A percentile compares a stretch with the other conserved stretches of the same genome.
These are phyloP conservation scores for Dromiciops gliroides DNA, from an alignment of 2,113 vertebrate genomes.

Conservation along the genomic window DNA sequence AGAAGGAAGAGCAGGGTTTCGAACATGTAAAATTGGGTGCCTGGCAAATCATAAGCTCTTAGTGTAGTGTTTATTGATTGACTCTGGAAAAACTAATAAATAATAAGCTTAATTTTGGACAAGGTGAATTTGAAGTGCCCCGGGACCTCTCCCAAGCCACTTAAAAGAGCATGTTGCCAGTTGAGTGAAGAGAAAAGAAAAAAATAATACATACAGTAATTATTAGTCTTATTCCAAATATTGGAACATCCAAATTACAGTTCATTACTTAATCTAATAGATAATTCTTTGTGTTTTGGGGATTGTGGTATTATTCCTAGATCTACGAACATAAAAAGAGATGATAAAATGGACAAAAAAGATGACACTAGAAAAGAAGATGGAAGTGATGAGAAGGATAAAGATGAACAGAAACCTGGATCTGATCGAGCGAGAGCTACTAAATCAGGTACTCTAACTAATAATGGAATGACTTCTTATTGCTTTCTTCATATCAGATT, in stretches of 20 bases:
- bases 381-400: constrained; percentile 85
- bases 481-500: not conserved
- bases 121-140: not conserved
- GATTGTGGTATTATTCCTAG: constrained; percentile 52
- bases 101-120: not conserved
- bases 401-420: constrained; percentile 82
- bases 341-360: constrained; percentile 89
- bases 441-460: constrained; percentile 83
- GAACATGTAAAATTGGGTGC: not conserved
- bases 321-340: constrained; percentile 82
- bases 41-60: not conserved
- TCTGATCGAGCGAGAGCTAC: constrained; percentile 81
- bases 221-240: not conserved
- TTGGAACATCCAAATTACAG: not conserved
- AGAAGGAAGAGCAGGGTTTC: not conserved
- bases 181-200: not conserved
- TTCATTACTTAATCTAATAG: not conserved
- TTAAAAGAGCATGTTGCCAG: not conserved
- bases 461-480: fast-evolving
- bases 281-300: not conserved
- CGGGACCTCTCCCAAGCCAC: not conserved
- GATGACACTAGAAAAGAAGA: constrained; percentile 87
- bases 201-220: not conserved
- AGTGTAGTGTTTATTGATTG: not conserved
- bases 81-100: not conserved